Percentiles rank a stretch among this genome's conserved stretches.
Conservation (phyloP, 2,113 vertebrate genomes). For the Cynoglossus semilaevis region DNA sequence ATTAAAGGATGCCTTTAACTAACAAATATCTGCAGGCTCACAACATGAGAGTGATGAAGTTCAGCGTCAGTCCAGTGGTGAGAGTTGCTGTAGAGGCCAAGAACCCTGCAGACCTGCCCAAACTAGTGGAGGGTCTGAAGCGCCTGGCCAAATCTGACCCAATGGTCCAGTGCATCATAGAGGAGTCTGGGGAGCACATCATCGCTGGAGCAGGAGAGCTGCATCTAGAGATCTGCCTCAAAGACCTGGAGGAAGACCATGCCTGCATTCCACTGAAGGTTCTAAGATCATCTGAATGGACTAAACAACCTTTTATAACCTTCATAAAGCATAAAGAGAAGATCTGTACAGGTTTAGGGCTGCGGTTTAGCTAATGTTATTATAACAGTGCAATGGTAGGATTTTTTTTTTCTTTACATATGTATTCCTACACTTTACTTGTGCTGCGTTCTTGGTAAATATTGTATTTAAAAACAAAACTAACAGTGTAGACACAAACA, state of each 20-base stretch:
- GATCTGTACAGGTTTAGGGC: no score
- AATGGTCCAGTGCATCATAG: slow-evolving; percentile 98
- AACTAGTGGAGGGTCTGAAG: slow-evolving; percentile 93
- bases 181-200: slow-evolving; percentile 96
- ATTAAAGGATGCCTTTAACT: background rate
- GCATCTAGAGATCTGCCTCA: slow-evolving; percentile 94
- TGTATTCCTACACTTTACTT: no score
- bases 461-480: no score
- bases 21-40: slow-evolving; percentile 77
- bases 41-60: slow-evolving; percentile 98
- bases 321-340: no score
- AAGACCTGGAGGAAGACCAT: slow-evolving; percentile 94
- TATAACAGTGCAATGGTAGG: no score
- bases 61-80: slow-evolving; percentile 93
- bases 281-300: slow-evolving; percentile 74
- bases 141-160: slow-evolving; percentile 94
- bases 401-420: no score
- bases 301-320: background rate
- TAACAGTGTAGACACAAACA: no score
- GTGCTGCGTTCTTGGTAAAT: no score
- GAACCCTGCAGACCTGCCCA: slow-evolving; percentile 91
- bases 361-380: no score
- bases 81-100: slow-evolving; percentile 93
- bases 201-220: slow-evolving; percentile 91
- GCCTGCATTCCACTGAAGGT: slow-evolving; percentile 96